Evolutionary conservation across 2,797 vertebrate species (phyloP), one percentile per base, ranked within the genome.

Genomic region (Buceros bicornis): DNA sequence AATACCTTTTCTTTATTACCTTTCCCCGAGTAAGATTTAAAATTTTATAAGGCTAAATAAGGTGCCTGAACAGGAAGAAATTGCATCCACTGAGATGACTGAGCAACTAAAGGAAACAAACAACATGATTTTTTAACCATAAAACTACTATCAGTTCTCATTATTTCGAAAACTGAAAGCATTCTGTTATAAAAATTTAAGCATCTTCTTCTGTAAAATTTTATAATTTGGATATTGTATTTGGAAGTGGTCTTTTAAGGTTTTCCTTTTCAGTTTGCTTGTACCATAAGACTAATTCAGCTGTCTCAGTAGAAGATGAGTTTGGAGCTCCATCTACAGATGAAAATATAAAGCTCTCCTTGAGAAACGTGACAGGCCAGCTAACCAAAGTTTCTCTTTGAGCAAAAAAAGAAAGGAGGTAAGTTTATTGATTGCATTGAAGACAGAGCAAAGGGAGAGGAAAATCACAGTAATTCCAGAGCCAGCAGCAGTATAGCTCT

Each of bases 281-380:
- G 3, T 33, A 56, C 53, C 71, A 72, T 56, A 73, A 47, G 18
- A 8, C 3, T 8, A 42, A 24, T 5, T 8, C 14, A 8, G 4
- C 24, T 53, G 24, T 20, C 9, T 57, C 11, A 87, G 45, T 10
- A 64, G 56, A 93, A 77, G 42, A 64, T 70, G 57, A 83, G 88
- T 94, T 93, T 87, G 74, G 92, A 97, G 97, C 96, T 92, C 96
- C 96, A 97, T 42, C 96, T 97, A 89, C 80, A 90, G 97, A 79
- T 47, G 42, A 3, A 67, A 90, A 60, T 24, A 35, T 12, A 78
- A 85, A 79, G 11, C 7, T 84, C 31, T 82, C 14, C 5, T 60
- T 48, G 7, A 76, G 31, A 89, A 94, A 72, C 6, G 8, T 3
- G 21, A 69, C 22, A 9, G 10, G 18, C 7, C 40, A 67, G 33